A percentile compares a stretch with the other conserved stretches of the same genome.
Evolutionary conservation across 2,888 invertebrate species (phyloP).

Genomic region (Mesoligia furuncula): DNA sequence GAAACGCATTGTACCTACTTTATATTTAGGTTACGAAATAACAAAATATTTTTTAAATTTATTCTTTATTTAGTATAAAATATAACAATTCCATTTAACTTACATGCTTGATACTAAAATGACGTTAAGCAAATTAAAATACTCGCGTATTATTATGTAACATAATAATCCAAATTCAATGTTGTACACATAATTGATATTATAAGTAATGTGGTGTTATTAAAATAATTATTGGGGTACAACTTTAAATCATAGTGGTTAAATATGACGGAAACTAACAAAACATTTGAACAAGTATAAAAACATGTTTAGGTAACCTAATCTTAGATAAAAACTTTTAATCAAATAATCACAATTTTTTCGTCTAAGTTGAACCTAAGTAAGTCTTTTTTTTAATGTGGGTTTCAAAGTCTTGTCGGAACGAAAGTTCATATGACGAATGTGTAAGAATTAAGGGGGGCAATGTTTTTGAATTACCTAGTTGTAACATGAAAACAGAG

Average conservation of each 20-base stretch:
- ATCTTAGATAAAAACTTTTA: slow-evolving; percentile 51
- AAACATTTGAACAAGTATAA: slow-evolving; percentile 32
- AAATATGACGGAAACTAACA: slow-evolving; percentile 25
- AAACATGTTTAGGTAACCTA: slow-evolving; percentile 48
- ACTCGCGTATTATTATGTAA: slow-evolving; percentile 38
- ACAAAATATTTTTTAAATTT: slow-evolving; percentile 50
- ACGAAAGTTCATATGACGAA: slow-evolving; percentile 1
- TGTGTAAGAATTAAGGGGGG: not conserved
- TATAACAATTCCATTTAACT: slow-evolving; percentile 84
- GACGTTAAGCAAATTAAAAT: slow-evolving; percentile 55
- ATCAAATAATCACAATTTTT: slow-evolving; percentile 43
- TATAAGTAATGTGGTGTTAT: slow-evolving; percentile 1
- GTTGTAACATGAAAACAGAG: slow-evolving; percentile 5
- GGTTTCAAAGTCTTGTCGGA: not conserved
- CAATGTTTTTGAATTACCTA: slow-evolving; percentile 11
- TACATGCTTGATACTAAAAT: slow-evolving; percentile 74
- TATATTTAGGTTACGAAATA: too few relatives aligned
- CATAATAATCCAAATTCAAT: slow-evolving; percentile 41
- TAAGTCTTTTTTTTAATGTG: slow-evolving; percentile 18
- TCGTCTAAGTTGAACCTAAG: slow-evolving; percentile 34
- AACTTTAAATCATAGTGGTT: slow-evolving; percentile 4
- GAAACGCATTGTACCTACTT: too few relatives aligned
- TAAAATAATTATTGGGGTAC: slow-evolving; percentile 8
- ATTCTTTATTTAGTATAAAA: slow-evolving; percentile 86
- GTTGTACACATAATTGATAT: slow-evolving; percentile 6